Conservation (phyloP, 2,113 vertebrate genomes). For the Myrmophylax atrothorax region DNA sequence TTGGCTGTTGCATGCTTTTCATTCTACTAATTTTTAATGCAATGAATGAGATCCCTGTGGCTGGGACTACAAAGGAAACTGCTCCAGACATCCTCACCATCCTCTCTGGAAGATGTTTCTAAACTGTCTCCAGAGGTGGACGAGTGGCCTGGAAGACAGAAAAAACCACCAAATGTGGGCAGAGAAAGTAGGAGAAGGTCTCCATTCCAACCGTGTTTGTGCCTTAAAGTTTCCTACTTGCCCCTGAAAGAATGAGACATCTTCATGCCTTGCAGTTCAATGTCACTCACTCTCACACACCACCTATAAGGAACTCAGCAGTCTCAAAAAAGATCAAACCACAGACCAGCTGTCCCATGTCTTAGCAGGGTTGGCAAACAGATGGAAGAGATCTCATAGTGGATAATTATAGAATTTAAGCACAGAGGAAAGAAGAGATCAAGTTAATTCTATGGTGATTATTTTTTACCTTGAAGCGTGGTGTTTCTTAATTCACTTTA, state of each 20-base stretch:
- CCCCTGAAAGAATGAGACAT: not conserved
- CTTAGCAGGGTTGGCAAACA: not conserved
- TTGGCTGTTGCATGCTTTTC: not conserved
- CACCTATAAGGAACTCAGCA: not conserved
- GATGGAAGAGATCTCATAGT: not conserved
- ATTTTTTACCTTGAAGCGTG: not conserved
- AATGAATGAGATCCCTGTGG: not conserved
- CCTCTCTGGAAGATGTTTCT: not conserved
- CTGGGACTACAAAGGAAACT: not conserved
- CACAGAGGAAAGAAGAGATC: not conserved
- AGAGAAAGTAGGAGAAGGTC: not conserved
- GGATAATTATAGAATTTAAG: constrained; percentile 2
- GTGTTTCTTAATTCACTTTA: not conserved
- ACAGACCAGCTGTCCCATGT: not conserved
- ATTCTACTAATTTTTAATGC: not conserved
- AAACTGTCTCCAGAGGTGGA: not conserved
- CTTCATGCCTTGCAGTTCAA: not conserved
- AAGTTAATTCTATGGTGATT: not conserved
- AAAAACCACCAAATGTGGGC: not conserved
- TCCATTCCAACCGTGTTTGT: not conserved
- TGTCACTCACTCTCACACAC: not conserved
- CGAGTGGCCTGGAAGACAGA: not conserved
- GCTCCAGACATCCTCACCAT: not conserved
- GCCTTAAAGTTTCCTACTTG: not conserved
- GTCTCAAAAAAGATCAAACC: not conserved